Evolutionary conservation across 2,888 invertebrate species (phyloP), one percentile per base, ranked within the genome.

Genomic region (Chaetoderma sp.): DNA sequence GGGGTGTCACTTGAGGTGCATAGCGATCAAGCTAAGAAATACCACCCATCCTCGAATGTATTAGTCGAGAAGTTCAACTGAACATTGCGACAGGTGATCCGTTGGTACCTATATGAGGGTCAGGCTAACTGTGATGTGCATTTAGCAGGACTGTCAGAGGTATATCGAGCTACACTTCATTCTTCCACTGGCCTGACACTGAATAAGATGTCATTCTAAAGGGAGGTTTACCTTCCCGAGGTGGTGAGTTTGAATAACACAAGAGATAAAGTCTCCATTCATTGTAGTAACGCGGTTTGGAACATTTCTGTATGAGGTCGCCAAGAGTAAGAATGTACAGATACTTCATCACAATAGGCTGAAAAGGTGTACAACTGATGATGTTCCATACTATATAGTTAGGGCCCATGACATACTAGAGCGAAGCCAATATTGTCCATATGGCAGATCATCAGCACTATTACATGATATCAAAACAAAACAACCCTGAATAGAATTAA

Each of bases 21-120:
- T 59, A 59, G 21, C 6, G 60, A 59, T 28, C 59, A 59, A 59
- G 60, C 57, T 10, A 44, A n/a, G 18, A 45, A 59, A n/a, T 60
- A 59, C 58, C 6, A 59, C 60, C 8, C 57, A 59, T 23, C 13
- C 56, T n/a, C 6, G 60, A 28, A 59, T 56, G 10, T 59, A 36
- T 13, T 16, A 25, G 30, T n/a, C n/a, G n/a, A 27, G 6, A 52
- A 30, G 18, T 6, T 18, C 28, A 52, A 16, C 10, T 6, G 16
- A 6, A 52, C 23, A 16, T n/a, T n/a, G n/a, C n/a, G n/a, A n/a
- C n/a, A n/a, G n/a, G n/a, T n/a, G n/a, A n/a, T n/a, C n/a, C n/a
- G n/a, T n/a, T n/a, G n/a, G n/a, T n/a, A n/a, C n/a, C n/a, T n/a
- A n/a, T n/a, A n/a, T n/a, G n/a, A n/a, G n/a, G n/a, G n/a, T n/a